Evolutionary conservation across 2,888 invertebrate species (phyloP).

Genomic region (Rhagonycha fulva): DNA sequence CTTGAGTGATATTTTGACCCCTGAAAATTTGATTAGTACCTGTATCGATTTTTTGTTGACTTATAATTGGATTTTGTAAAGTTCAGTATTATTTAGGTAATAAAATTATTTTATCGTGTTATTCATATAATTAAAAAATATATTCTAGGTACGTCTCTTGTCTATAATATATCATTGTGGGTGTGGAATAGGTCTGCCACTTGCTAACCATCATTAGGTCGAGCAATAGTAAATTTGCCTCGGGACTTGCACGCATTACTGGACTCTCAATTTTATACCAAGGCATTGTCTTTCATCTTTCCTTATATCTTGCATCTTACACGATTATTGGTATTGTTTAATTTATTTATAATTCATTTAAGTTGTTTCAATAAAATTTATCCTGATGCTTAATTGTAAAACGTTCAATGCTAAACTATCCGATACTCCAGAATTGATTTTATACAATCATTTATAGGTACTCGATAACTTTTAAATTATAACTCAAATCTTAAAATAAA

Average conservation of each 20-base stretch:
- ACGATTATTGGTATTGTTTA: slow-evolving; percentile 24
- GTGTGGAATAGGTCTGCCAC: slow-evolving; percentile 34
- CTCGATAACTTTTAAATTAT: too few species aligned
- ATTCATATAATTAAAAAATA: not conserved
- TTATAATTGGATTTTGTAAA: not conserved
- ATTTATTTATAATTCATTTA: not conserved
- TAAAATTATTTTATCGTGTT: not conserved
- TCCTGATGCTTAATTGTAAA: not conserved
- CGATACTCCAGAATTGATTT: not conserved
- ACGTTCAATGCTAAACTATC: not conserved
- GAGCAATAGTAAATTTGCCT: slow-evolving; percentile 37
- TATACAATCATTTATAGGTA: not conserved
- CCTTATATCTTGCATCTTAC: slow-evolving; percentile 25
- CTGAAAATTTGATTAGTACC: not conserved
- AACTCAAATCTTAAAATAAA: too few species aligned
- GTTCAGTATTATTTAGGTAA: not conserved
- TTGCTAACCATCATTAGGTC: slow-evolving; percentile 36
- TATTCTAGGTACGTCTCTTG: slow-evolving; percentile 25
- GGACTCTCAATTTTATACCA: slow-evolving; percentile 29
- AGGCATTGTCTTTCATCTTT: slow-evolving; percentile 35
- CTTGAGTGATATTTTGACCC: not conserved
- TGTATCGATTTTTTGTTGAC: not conserved
- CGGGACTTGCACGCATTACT: slow-evolving; percentile 39
- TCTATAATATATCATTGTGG: slow-evolving; percentile 34
- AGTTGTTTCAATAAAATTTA: not conserved